Percentiles rank a stretch among this genome's conserved stretches.
phyloP scores from a whole-genome alignment of 2,888 invertebrate species.

The Agrotis clavis region DNA sequence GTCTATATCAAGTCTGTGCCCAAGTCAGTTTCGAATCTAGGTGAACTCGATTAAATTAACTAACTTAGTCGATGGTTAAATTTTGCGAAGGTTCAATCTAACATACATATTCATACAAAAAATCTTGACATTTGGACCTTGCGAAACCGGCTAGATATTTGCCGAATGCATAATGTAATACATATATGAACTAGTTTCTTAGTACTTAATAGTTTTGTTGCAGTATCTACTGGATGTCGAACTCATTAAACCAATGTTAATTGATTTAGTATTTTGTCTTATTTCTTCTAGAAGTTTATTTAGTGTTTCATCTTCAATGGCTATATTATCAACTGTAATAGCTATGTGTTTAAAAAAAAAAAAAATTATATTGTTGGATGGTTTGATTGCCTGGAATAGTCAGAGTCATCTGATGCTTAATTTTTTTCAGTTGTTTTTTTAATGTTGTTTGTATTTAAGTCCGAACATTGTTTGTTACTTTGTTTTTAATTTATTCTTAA shows the following conservation, averaged over 20 bases:
- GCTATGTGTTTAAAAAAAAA: no score
- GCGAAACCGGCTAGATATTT: conserved; percentile 39
- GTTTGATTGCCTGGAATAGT: neutral
- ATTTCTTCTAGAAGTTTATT: neutral
- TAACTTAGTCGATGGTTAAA: conserved; percentile 8
- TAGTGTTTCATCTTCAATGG: neutral
- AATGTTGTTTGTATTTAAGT: neutral
- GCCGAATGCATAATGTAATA: conserved; percentile 23
- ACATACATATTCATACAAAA: conserved; percentile 43
- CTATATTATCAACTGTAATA: no score
- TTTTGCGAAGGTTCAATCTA: conserved; percentile 26
- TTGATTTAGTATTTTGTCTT: neutral
- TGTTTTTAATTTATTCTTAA: neutral
- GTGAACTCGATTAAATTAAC: conserved; percentile 21
- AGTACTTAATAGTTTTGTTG: conserved; percentile 24
- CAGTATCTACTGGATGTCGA: neutral
- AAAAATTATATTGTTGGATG: no score
- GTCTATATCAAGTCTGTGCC: neutral
- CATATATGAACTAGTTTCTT: conserved; percentile 24
- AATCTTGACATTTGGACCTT: conserved; percentile 55
- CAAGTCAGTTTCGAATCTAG: conserved; percentile 13
- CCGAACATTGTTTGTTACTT: neutral
- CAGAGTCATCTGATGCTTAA: neutral
- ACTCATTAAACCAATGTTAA: neutral
- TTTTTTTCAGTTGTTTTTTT: neutral